Conservation (phyloP, 1,140 invertebrate genomes). For the Drosophila miranda region DNA sequence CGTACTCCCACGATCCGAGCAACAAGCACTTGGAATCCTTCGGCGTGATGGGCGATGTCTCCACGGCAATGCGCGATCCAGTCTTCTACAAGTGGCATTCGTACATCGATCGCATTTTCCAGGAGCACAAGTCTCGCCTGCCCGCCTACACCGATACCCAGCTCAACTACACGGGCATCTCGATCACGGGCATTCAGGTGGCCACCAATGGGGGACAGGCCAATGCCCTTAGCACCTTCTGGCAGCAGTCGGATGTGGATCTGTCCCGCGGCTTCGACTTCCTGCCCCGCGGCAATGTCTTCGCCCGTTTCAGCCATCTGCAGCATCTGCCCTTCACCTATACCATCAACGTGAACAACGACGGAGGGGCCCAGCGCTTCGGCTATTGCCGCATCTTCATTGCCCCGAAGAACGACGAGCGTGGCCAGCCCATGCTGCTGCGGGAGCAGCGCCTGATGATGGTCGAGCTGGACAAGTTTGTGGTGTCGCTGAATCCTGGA, state of each 20-base stretch:
- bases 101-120: constrained; percentile 91
- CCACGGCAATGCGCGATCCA: constrained; percentile 91
- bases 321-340: constrained; percentile 88
- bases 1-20: constrained; percentile 89
- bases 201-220: constrained; percentile 82
- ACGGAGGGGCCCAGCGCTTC: constrained; percentile 83
- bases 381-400: constrained; percentile 91
- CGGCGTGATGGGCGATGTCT: constrained; percentile 87
- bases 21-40: constrained; percentile 87
- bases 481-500: constrained; percentile 85
- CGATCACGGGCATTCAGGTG: constrained; percentile 84
- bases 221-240: constrained; percentile 87
- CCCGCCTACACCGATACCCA: constrained; percentile 84
- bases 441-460: constrained; percentile 87
- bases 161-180: constrained; percentile 87
- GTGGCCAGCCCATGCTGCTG: constrained; percentile 85
- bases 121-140: constrained; percentile 88
- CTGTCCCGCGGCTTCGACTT: constrained; percentile 90
- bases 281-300: constrained; percentile 87
- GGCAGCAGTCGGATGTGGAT: constrained; percentile 89
- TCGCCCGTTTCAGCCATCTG: constrained; percentile 89
- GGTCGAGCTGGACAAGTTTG: constrained; percentile 91
- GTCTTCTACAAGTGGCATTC: constrained; percentile 93
- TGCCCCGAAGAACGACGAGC: constrained; percentile 88
- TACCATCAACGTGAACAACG: constrained; percentile 87